Evolutionary conservation across 2,888 invertebrate genomes (phyloP).

Genomic region (Camponotus fellah): DNA sequence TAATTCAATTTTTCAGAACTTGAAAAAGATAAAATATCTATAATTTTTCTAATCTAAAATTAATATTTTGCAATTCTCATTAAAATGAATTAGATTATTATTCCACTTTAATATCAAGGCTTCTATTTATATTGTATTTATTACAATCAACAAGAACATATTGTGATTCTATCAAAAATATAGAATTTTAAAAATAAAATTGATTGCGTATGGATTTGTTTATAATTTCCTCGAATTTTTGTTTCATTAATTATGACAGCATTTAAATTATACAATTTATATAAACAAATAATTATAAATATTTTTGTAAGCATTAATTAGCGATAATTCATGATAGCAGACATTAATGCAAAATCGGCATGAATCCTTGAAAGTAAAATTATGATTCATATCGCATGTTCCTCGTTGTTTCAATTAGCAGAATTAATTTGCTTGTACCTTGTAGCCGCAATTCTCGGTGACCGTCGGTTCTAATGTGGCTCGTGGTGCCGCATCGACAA

Average conservation of each 20-base stretch:
- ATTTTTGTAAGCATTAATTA: neutral
- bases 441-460: constrained; percentile 72
- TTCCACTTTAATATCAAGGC: neutral
- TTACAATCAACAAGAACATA: neutral
- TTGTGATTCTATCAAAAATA: neutral
- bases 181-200: neutral
- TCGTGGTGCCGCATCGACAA: constrained; percentile 52
- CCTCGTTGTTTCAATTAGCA: neutral
- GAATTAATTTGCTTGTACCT: constrained; percentile 67
- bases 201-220: neutral
- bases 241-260: neutral
- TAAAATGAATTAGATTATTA: neutral
- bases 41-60: neutral
- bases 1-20: neutral
- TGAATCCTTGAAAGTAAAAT: neutral
- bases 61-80: neutral
- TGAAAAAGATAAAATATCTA: neutral
- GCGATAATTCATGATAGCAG: neutral
- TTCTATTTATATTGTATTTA: neutral
- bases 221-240: neutral
- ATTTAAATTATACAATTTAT: neutral
- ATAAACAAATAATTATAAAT: neutral
- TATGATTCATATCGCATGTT: neutral
- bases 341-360: neutral
- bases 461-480: neutral